Conservation (phyloP, 2,797 vertebrate species). For the Ptychadena robeensis region DNA sequence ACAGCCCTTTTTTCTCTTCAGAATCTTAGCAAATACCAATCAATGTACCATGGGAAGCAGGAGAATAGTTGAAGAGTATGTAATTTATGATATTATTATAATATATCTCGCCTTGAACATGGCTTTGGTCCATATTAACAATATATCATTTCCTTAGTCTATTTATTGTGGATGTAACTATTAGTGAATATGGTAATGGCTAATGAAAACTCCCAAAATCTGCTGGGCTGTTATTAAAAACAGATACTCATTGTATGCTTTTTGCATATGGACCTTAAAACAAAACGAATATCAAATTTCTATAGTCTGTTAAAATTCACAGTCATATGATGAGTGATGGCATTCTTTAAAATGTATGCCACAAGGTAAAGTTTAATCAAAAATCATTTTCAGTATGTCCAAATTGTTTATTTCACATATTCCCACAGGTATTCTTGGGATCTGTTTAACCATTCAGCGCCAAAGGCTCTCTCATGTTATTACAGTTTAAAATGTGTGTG, state of each 20-base stretch:
- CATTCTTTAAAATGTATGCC: conserved; percentile 48
- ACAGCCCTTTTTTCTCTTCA: conserved; percentile 23
- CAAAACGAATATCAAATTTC: conserved; percentile 48
- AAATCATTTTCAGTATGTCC: conserved; percentile 42
- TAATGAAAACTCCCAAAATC: conserved; percentile 23
- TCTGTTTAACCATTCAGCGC: conserved; percentile 49
- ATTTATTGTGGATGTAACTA: conserved; percentile 20
- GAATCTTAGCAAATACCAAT: conserved; percentile 4
- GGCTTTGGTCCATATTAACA: conserved; percentile 18
- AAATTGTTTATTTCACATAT: conserved; percentile 51
- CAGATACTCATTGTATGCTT: conserved; percentile 25
- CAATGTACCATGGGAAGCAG: conserved; percentile 6
- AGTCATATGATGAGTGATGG: conserved; percentile 46
- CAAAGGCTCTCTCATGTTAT: conserved; percentile 25
- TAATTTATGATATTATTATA: conserved; percentile 21
- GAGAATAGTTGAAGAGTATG: background rate
- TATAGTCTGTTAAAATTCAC: conserved; percentile 41
- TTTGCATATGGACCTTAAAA: conserved; percentile 26
- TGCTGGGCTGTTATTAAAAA: conserved; percentile 42
- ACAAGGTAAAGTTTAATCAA: conserved; percentile 52
- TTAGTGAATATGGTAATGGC: conserved; percentile 18
- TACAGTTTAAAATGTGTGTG: conserved; percentile 4
- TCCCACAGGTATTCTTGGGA: conserved; percentile 14
- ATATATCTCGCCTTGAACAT: conserved; percentile 1
- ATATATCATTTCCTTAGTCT: conserved; percentile 16